These are phyloP conservation scores for Petrosia ficiformis DNA, from an alignment of 37 sponge, comb jelly and placozoan genomes.

Conservation along the genomic window DNA sequence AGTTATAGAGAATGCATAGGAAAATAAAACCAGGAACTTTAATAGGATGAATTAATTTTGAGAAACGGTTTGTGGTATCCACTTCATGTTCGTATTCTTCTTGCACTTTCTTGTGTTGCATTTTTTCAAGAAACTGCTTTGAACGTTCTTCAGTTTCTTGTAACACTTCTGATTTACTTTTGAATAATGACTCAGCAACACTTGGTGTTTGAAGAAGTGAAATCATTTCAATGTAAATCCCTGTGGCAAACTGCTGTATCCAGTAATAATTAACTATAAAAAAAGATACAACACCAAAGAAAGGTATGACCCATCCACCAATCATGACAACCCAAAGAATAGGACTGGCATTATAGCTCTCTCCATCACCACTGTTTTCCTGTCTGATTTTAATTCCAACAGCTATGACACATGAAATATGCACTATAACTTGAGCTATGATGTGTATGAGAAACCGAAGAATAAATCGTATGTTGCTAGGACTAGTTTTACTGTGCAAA, in stretches of 20 bases:
- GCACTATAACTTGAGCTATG: constrained; percentile 25
- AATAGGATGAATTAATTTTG: not conserved
- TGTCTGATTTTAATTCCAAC: constrained; percentile 36
- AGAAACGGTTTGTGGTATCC: not conserved
- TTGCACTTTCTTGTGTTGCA: constrained; percentile 18
- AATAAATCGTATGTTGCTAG: not conserved
- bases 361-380: constrained; percentile 25
- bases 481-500: not conserved
- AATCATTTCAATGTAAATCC: constrained; percentile 52
- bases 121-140: constrained; percentile 30
- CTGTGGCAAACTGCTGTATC: constrained; percentile 37
- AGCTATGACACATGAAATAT: constrained; percentile 13
- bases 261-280: constrained; percentile 51
- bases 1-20: not conserved
- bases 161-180: not conserved
- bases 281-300: constrained; percentile 21
- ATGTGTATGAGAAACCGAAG: constrained; percentile 20
- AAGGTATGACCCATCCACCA: constrained; percentile 30
- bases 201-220: constrained; percentile 31
- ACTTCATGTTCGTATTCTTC: not conserved
- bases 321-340: constrained; percentile 22
- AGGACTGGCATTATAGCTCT: constrained; percentile 2
- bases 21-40: not conserved
- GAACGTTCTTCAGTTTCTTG: constrained; percentile 13
- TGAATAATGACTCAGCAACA: constrained; percentile 47